Base-by-base conservation (phyloP, 2,113 vertebrate genomes). In the Calonectris borealis region DNA sequence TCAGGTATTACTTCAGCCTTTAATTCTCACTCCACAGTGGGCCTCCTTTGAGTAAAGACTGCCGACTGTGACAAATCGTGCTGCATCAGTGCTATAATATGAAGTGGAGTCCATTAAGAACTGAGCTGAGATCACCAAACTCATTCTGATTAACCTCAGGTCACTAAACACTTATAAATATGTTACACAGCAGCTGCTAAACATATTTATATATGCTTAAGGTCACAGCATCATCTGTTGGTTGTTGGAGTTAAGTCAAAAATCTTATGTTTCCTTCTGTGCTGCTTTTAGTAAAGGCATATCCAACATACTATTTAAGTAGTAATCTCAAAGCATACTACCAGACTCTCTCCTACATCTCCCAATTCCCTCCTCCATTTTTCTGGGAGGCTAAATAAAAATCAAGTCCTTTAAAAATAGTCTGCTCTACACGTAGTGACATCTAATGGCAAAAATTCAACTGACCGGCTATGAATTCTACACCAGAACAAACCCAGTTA, bases 61-160 rank as follows among this genome's bases (percentile, higher is more conserved):
- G 86, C 68, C 69, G 42, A 96, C 96, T 95, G 94, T 95, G 96
- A 97, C 96, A 98, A 97, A 97, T 90, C 95, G 96, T 96, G 94
- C 93, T 95, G 95, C 92, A 75, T 95, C 94, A 83, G 88, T 83
- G 76, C 68, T 86, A 31, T 81, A 92, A 86, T 83, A 73, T 88
- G 88, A 95, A 94, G 75, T 86, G 84, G 69, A 95, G 90, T 90
- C 97, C 95, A 94, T 95, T 90, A 86, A 92, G 92, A 92, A 93
- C 49, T 73, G 65, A 93, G 81, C 94, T 87, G 94, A 96, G 92
- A 94, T 84, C 83, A 90, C 88, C 75, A 71, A 70, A 73, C 62
- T 96, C 83, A 94, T 97, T 97, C 95, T 87, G 78, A 97, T 93
- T 96, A 96, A 96, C 95, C 89, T 96, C 51, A 90, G 91, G 96